Evolutionary conservation across 2,888 invertebrate genomes (phyloP), one percentile per base, ranked within the genome.

Genomic region (Herminia tarsipennalis): DNA sequence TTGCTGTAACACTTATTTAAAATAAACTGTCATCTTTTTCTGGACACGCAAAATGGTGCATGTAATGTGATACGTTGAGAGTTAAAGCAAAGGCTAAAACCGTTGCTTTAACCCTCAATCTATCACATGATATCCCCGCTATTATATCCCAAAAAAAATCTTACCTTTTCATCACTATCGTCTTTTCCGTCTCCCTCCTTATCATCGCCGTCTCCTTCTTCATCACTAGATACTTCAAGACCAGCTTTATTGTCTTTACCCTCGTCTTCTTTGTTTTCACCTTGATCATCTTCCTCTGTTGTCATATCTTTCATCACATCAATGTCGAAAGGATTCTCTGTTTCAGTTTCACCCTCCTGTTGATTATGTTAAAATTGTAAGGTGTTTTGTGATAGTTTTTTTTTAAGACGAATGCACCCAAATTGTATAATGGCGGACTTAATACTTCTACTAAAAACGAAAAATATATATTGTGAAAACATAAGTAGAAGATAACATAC

Each of bases 281-380:
- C 76, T 16, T 54, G 38, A 9, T 89, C 83, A 1, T 83, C 74
- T 32, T 89, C 78, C 12, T 92, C 84, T 0, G 76, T 75, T 47
- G 92, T 76, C 45, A 76, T 78, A 46, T 93, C 95, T 78, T 96
- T 96, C 94, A 95, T 95, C 8, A 93, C 92, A 66, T 97, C 97
- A 49, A 97, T 94, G 76, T 97, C 97, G 72, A 97, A 97, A 0
- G 97, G 97, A 93, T 97, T 96, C 56, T 96, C 95, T 17, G 95
- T 94, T 44, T 93, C 92, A 6, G 87, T 92, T 66, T 93, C 92
- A 32, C 93, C 93, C 17, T 94, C 93, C 66, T 89, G 52, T 52
- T 13, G 0, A 3, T 4, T 3, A 12, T 34, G 20, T 29, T 22
- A 6, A 50, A 54, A 22, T 36, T 45, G 41, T 8, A 3, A 22